Evolutionary conservation across 2,888 invertebrate species (phyloP).

Genomic region (Actias luna): DNA sequence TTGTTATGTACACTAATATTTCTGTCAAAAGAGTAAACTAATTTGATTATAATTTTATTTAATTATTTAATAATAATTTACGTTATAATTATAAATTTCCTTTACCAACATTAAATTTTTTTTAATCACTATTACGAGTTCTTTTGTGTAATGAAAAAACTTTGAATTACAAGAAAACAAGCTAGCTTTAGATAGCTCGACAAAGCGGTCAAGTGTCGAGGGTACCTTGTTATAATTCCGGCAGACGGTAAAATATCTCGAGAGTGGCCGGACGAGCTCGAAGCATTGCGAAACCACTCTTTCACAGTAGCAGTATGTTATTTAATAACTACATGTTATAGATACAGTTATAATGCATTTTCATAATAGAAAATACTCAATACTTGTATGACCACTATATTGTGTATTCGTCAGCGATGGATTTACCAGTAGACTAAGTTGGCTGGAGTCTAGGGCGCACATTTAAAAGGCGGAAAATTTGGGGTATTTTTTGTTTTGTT

Average conservation of each 20-base stretch:
- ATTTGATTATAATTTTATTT: too few species aligned
- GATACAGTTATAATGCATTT: neutral
- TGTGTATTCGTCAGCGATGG: neutral
- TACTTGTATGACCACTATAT: neutral
- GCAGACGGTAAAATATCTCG: conserved; percentile 40
- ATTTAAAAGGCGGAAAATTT: too few species aligned
- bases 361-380: neutral
- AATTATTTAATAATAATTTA: too few species aligned
- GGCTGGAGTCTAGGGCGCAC: too few species aligned
- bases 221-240: conserved; percentile 47
- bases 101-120: neutral
- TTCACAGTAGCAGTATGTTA: conserved; percentile 10
- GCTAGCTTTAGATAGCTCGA: conserved; percentile 26
- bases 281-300: conserved; percentile 13
- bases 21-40: too few species aligned
- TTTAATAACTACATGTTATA: conserved; percentile 9
- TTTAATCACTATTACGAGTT: neutral
- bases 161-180: conserved; percentile 1
- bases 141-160: neutral
- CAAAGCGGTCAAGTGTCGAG: conserved; percentile 44
- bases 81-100: too few species aligned
- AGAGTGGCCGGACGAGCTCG: conserved; percentile 28
- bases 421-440: too few species aligned
- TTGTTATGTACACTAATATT: too few species aligned
- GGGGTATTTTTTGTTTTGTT: too few species aligned